Percentiles rank a stretch among this genome's conserved stretches.
phyloP scores from a whole-genome alignment of 2,888 invertebrate species.

The Drosophila monieri region DNA sequence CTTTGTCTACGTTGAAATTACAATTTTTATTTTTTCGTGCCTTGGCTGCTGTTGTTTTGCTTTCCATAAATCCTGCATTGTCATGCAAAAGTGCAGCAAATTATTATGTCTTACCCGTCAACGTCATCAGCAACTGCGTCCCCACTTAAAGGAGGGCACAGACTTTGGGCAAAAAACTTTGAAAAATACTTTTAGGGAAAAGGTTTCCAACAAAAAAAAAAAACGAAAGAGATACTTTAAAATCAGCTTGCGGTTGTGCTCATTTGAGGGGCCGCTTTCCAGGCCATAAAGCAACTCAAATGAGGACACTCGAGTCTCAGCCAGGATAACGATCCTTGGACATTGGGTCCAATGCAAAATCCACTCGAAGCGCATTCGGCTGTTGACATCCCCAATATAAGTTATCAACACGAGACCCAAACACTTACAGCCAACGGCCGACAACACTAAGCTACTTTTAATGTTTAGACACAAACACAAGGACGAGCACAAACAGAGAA shows the following conservation, averaged over 20 bases:
- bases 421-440: slow-evolving; percentile 45
- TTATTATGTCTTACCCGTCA: slow-evolving; percentile 53
- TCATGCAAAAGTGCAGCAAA: slow-evolving; percentile 51
- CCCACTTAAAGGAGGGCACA: neutral
- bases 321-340: slow-evolving; percentile 32
- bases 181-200: neutral
- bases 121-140: slow-evolving; percentile 10
- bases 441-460: slow-evolving; percentile 64
- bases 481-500: slow-evolving; percentile 20
- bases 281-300: slow-evolving; percentile 34
- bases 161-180: neutral
- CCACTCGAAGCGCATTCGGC: slow-evolving; percentile 40
- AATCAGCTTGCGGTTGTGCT: slow-evolving; percentile 19
- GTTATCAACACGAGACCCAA: slow-evolving; percentile 48
- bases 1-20: slow-evolving; percentile 49
- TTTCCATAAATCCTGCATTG: slow-evolving; percentile 63
- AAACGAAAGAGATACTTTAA: slow-evolving; percentile 1
- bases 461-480: slow-evolving; percentile 52
- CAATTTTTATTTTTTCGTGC: slow-evolving; percentile 47
- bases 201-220: neutral
- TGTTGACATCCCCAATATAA: slow-evolving; percentile 51
- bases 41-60: slow-evolving; percentile 10
- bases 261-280: slow-evolving; percentile 31
- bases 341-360: slow-evolving; percentile 37
- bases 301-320: slow-evolving; percentile 8